These are phyloP conservation scores for Microtus oregoni DNA, from an alignment of 2,113 vertebrate species.

Conservation along the genomic window DNA sequence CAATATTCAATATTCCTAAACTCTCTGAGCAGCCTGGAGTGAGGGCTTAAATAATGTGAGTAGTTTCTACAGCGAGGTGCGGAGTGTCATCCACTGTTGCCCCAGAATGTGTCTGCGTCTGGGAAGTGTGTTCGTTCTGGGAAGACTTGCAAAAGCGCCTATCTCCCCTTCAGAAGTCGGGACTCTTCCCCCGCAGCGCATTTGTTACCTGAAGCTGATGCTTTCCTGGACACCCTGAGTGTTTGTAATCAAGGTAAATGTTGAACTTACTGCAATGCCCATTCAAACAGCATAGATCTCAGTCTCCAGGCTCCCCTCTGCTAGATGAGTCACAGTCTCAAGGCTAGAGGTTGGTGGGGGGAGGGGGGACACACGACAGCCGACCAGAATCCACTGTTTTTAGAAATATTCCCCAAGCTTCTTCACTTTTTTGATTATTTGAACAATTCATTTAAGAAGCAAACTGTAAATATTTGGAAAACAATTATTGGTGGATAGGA, in stretches of 20 bases:
- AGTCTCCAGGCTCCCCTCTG: not conserved
- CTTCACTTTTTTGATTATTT: not conserved
- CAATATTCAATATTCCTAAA: not conserved
- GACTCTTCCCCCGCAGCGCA: not conserved
- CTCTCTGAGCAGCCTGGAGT: not conserved
- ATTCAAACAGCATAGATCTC: not conserved
- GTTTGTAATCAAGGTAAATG: not conserved
- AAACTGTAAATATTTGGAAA: not conserved
- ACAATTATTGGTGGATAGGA: not conserved
- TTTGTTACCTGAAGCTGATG: not conserved
- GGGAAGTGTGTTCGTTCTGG: not conserved
- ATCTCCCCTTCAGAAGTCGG: not conserved
- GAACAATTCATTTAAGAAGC: constrained; percentile 30
- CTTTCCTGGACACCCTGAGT: not conserved
- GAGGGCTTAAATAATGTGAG: not conserved
- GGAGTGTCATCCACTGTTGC: not conserved
- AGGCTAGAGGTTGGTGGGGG: not conserved
- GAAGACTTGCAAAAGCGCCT: not conserved
- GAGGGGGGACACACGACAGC: not conserved
- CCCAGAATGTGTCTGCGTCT: not conserved
- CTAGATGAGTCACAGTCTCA: not conserved
- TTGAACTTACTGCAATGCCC: not conserved
- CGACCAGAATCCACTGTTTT: not conserved
- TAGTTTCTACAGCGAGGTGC: not conserved
- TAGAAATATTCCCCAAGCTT: not conserved